A percentile compares a stretch with the other conserved stretches of the same genome.
phyloP scores from a whole-genome alignment of 2,797 vertebrate genomes.

The Arrhamphus sclerolepis region DNA sequence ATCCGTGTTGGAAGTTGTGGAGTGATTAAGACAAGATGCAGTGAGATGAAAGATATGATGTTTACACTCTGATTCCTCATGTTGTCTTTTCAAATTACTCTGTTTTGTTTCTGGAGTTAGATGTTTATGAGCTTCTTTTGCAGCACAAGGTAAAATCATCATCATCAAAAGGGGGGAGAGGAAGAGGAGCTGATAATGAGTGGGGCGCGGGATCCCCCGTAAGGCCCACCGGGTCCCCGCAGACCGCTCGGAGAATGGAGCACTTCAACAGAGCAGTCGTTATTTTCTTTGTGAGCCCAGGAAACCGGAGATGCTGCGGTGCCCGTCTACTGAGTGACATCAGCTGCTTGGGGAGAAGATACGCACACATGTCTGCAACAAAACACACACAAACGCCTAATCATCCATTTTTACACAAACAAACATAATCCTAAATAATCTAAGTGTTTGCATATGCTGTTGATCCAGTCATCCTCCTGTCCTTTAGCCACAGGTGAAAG shows the following conservation, averaged over 20 bases:
- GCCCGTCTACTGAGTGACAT: constrained; percentile 58
- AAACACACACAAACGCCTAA: constrained; percentile 7
- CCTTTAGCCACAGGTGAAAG: constrained; percentile 17
- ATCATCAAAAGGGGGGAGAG: too few relatives aligned
- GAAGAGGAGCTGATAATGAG: constrained; percentile 24
- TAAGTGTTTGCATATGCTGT: constrained; percentile 43
- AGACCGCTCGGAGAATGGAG: constrained; percentile 40
- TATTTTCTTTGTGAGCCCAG: constrained; percentile 58
- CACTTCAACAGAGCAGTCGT: constrained; percentile 46
- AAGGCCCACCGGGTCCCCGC: constrained; percentile 33
- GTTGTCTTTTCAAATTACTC: background rate
- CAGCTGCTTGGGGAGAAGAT: constrained; percentile 43
- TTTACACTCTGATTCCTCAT: constrained; percentile 11
- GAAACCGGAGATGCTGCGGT: constrained; percentile 64
- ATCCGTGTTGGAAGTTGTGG: background rate
- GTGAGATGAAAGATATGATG: background rate
- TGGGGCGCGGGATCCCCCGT: constrained; percentile 17
- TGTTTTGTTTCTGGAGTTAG: background rate
- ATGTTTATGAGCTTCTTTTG: constrained; percentile 8
- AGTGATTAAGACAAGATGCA: background rate
- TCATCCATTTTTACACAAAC: constrained; percentile 2
- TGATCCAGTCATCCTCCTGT: constrained; percentile 40
- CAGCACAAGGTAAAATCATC: background rate
- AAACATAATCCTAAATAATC: background rate
- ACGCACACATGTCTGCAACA: constrained; percentile 23